Evolutionary conservation across 2,113 vertebrate genomes (phyloP), one percentile per base, ranked within the genome.

Genomic region (Charadrius vociferus): DNA sequence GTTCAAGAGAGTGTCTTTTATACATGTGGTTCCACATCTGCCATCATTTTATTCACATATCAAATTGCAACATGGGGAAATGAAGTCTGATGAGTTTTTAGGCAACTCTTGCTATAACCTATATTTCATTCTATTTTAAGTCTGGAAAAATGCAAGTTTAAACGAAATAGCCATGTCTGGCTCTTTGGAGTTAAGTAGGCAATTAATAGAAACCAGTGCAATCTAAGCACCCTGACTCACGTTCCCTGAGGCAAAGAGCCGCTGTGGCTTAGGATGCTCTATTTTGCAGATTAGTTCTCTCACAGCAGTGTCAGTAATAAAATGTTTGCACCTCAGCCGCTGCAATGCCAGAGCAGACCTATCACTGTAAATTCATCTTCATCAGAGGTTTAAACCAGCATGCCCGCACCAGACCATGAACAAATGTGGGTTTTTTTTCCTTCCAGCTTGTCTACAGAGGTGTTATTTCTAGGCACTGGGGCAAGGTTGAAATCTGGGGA

Each of bases 201-300:
- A 96, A 96, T 97, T 94, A 97, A 95, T 74, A 96, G 81, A 94
- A 94, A 87, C 62, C 78, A 63, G 85, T 85, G 81, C 84, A 85
- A 82, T 79, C 90, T 68, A 68, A 91, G 92, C 87, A 85, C 53
- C 93, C 90, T 94, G 93, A 81, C 90, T 96, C 91, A 68, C 2
- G 0, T 68, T 96, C 89, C 93, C 91, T 37, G 87, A 85, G 95
- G 89, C 68, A 2, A 94, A 67, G 91, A 93, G 86, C 93, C 94
- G 63, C 77, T 83, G 47, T 71, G 91, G 80, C 22, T 96, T 53
- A 94, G 83, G 73, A 89, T 87, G 83, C 91, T 93, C 89, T 81
- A 0, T 81, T 95, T 95, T 94, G 72, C 86, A 94, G 94, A 93
- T 96, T 81, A 94, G 72, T 49, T 82, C 67, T 93, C 61, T 92